Evolutionary conservation across 2,797 vertebrate genomes (phyloP), one percentile per base, ranked within the genome.

Genomic region (Melanotaenia parkinsoni): DNA sequence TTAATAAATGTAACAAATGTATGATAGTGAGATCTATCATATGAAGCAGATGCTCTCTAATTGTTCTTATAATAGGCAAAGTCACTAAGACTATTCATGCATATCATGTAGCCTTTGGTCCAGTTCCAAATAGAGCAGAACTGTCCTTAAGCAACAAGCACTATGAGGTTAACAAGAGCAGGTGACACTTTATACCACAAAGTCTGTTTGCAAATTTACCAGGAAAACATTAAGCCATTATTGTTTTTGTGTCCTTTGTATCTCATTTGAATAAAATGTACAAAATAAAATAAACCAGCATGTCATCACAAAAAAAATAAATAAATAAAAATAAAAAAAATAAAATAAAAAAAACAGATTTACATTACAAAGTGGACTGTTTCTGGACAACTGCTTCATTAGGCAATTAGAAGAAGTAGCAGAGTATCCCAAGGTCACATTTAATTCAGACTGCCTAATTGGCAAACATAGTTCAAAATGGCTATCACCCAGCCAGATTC

Each of bases 381-480:
- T 92, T 92, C 91, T 91, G 94, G 93, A 95, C 94, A 95, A 96
- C 94, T 94, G 93, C 94, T 96, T 97, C 95, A 96, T 97, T 97
- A 96, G 95, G 91, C 90, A 88, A 95, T 76, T 92, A 95, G 92
- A 95, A 93, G 94, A 93, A 94, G 94, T 93, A 93, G 91, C 94
- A 89, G 92, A 94, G 94, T 94, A 94, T 95, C 96, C 96, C 96
- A 97, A 98, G 97, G 97, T 99, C 96, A 97, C 95, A 96, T 97
- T 96, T 97, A 96, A 99, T 98, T 98, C 97, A 96, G 96, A 95
- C 95, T 83, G 93, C 91, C 96, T 97, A 99, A 99, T 98, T 98
- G 96, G 96, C 96, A 98, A 97, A 98, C 96, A 96, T 95, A 95
- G 95, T 96, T 98, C 95, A 96, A 97, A 98, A 98, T 96, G 96